Conservation (phyloP, 2,888 invertebrate genomes). For the Ophion slaviceki region DNA sequence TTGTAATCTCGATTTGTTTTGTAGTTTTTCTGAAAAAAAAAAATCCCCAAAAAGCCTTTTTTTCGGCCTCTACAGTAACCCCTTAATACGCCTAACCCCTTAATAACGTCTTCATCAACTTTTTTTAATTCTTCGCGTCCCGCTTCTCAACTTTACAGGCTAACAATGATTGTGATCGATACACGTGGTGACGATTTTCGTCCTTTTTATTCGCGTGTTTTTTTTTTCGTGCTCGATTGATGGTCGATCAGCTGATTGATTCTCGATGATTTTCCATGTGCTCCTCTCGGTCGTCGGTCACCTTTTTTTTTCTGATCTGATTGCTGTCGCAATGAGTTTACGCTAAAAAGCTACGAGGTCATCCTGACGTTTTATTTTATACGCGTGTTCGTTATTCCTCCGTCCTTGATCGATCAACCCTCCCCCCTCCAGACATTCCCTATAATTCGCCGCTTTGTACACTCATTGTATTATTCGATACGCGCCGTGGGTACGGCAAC, state of each 20-base stretch:
- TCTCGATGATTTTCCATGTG: constrained; percentile 6
- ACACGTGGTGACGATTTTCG: constrained; percentile 23
- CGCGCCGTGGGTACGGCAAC: constrained; percentile 70
- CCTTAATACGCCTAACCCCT: no score
- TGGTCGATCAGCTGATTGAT: constrained; percentile 24
- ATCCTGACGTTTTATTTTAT: constrained; percentile 31
- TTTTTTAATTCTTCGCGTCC: constrained; percentile 2
- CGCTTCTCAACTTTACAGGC: constrained; percentile 4
- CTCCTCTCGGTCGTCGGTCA: constrained; percentile 73
- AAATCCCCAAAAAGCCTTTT: no score
- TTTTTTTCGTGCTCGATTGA: constrained; percentile 32
- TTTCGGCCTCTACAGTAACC: no score
- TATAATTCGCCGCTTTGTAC: constrained; percentile 12
- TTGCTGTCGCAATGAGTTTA: constrained; percentile 82
- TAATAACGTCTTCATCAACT: no score
- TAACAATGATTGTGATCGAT: constrained; percentile 53
- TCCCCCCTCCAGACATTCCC: not conserved
- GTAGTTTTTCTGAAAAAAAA: no score
- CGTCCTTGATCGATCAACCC: not conserved
- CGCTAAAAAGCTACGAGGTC: constrained; percentile 60
- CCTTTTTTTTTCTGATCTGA: constrained; percentile 72
- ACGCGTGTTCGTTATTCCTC: constrained; percentile 22
- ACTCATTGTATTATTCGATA: constrained; percentile 69
- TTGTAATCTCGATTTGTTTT: no score
- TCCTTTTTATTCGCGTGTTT: constrained; percentile 6